Conservation (phyloP, 53 echinoderm and acorn worm genomes). For the Mesocentrotus franciscanus region DNA sequence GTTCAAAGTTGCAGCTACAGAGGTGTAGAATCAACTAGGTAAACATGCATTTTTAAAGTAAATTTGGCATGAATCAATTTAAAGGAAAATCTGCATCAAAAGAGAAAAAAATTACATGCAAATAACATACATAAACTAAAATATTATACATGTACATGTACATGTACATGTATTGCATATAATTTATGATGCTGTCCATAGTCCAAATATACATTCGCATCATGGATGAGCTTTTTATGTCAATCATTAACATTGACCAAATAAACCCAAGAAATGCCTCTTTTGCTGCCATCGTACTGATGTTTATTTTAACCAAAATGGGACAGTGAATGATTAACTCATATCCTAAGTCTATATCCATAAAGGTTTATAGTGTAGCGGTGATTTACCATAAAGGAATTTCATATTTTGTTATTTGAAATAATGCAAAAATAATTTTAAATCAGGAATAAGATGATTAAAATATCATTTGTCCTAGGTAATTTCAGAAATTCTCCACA, state of each 20-base stretch:
- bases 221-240: background rate
- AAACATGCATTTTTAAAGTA: too few relatives aligned
- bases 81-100: too few relatives aligned
- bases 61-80: too few relatives aligned
- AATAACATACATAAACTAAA: too few relatives aligned
- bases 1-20: too few relatives aligned
- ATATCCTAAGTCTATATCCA: background rate
- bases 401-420: background rate
- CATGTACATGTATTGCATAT: background rate
- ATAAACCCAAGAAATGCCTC: background rate
- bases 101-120: too few relatives aligned
- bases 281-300: background rate
- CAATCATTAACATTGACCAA: constrained; percentile 33
- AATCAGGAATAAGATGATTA: too few relatives aligned
- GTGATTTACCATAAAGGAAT: background rate
- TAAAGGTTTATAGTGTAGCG: background rate
- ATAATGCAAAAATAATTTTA: background rate
- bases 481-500: too few relatives aligned
- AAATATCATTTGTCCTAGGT: too few relatives aligned
- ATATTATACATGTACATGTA: too few relatives aligned
- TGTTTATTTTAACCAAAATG: background rate
- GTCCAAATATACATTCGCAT: background rate
- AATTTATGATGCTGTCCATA: background rate
- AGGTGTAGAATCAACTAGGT: too few relatives aligned
- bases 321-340: background rate